These are phyloP conservation scores for Drosophila prolongata DNA, from an alignment of 2,888 invertebrate species.

Conservation along the genomic window DNA sequence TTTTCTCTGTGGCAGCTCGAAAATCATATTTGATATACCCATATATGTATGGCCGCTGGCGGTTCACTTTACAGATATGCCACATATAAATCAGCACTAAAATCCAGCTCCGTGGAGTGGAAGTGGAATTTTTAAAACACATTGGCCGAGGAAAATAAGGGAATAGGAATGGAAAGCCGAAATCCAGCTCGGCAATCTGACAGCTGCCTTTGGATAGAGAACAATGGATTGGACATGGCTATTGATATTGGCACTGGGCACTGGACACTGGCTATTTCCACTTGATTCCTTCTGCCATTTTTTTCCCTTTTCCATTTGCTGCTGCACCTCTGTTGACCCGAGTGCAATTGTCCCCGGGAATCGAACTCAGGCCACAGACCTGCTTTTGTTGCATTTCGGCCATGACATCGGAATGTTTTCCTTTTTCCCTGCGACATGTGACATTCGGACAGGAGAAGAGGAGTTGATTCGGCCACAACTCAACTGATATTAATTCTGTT, in stretches of 20 bases:
- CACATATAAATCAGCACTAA: conserved; percentile 66
- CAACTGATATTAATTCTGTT: conserved; percentile 55
- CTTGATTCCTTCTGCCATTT: conserved; percentile 47
- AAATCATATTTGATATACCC: conserved; percentile 71
- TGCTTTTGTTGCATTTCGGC: conserved; percentile 59
- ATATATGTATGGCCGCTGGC: conserved; percentile 33
- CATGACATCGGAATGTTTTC: conserved; percentile 37
- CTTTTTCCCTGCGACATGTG: conserved; percentile 34
- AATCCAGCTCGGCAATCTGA: conserved; percentile 22
- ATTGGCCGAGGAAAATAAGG: conserved; percentile 10
- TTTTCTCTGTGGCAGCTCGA: conserved; percentile 44
- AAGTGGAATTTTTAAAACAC: conserved; percentile 53
- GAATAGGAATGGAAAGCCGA: conserved; percentile 11
- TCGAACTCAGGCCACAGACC: conserved; percentile 40
- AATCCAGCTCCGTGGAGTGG: conserved; percentile 52
- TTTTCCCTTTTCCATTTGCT: conserved; percentile 2
- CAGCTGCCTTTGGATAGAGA: conserved; percentile 55
- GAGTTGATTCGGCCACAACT: conserved; percentile 19
- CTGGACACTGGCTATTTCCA: conserved; percentile 53
- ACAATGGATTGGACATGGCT: conserved; percentile 53
- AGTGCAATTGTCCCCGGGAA: conserved; percentile 59
- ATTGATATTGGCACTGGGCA: conserved; percentile 54
- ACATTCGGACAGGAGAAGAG: conserved; percentile 43
- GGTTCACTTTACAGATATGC: conserved; percentile 1
- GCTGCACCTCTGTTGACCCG: conserved; percentile 26